A percentile compares a stretch with the other conserved stretches of the same genome.
phyloP scores from a whole-genome alignment of 1,140 invertebrate genomes.

The Coptotermes formosanus region DNA sequence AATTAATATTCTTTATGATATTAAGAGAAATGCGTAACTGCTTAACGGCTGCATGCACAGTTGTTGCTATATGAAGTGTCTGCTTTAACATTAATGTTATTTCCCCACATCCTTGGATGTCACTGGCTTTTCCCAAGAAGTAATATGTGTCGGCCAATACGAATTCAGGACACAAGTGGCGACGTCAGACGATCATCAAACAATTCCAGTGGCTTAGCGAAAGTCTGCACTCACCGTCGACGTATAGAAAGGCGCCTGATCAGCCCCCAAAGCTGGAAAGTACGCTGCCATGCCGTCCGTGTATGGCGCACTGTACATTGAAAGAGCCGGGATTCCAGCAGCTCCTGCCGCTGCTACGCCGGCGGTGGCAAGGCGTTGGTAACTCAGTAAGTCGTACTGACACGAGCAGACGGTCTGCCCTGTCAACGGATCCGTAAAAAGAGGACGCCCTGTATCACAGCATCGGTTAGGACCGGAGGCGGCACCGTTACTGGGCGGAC shows the following conservation, averaged over 20 bases:
- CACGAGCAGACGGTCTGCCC: conserved; percentile 92
- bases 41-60: too few relatives aligned
- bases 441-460: conserved; percentile 87
- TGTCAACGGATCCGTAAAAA: conserved; percentile 88
- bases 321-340: conserved; percentile 78
- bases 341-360: conserved; percentile 52
- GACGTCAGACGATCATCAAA: too few relatives aligned
- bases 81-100: too few relatives aligned
- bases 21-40: too few relatives aligned
- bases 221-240: conserved; percentile 66
- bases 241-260: conserved; percentile 79
- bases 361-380: conserved; percentile 48
- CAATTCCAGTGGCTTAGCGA: too few relatives aligned
- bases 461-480: conserved; percentile 64
- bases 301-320: conserved; percentile 74
- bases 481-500: conserved; percentile 43
- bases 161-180: too few relatives aligned
- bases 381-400: conserved; percentile 61
- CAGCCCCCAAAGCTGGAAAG: conserved; percentile 73
- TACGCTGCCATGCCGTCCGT: conserved; percentile 77
- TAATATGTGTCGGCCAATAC: too few relatives aligned
- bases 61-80: too few relatives aligned
- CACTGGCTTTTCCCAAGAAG: too few relatives aligned
- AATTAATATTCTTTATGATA: too few relatives aligned
- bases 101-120: too few relatives aligned